Evolutionary conservation across 1,140 invertebrate species (phyloP).

Genomic region (Araneus ventricosus): DNA sequence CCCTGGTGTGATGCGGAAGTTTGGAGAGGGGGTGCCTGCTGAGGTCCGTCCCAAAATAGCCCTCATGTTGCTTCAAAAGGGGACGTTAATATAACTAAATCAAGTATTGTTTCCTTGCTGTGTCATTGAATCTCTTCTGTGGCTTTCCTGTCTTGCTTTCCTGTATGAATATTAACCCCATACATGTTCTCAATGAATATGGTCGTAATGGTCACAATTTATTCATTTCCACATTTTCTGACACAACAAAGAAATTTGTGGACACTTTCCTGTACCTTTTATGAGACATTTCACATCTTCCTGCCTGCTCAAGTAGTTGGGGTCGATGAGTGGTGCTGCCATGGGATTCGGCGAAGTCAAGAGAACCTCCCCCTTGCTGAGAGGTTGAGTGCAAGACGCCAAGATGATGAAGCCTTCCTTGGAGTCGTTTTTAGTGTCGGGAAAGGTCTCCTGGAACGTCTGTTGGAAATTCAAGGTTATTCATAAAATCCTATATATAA

Average conservation of each 20-base stretch:
- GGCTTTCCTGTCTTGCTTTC: too few species aligned
- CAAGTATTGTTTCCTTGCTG: too few species aligned
- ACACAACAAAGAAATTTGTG: background rate
- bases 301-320: conserved; percentile 85
- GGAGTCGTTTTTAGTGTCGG: conserved; percentile 83
- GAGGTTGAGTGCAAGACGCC: conserved; percentile 85
- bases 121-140: too few species aligned
- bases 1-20: too few species aligned
- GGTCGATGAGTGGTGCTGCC: conserved; percentile 87
- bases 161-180: too few species aligned
- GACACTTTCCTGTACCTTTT: conserved; percentile 80
- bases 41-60: too few species aligned
- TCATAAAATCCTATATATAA: background rate
- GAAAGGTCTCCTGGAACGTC: conserved; percentile 85
- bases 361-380: conserved; percentile 84
- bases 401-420: conserved; percentile 87
- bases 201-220: too few species aligned
- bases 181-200: too few species aligned
- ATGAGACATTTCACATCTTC: conserved; percentile 85
- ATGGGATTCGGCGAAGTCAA: conserved; percentile 82
- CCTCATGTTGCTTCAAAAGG: too few species aligned
- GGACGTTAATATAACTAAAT: too few species aligned
- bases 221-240: too few species aligned
- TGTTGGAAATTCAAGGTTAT: conserved; percentile 76
- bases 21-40: too few species aligned